These are phyloP conservation scores for Macrochelys suwanniensis DNA, from an alignment of 2,797 vertebrate genomes.

Conservation along the genomic window DNA sequence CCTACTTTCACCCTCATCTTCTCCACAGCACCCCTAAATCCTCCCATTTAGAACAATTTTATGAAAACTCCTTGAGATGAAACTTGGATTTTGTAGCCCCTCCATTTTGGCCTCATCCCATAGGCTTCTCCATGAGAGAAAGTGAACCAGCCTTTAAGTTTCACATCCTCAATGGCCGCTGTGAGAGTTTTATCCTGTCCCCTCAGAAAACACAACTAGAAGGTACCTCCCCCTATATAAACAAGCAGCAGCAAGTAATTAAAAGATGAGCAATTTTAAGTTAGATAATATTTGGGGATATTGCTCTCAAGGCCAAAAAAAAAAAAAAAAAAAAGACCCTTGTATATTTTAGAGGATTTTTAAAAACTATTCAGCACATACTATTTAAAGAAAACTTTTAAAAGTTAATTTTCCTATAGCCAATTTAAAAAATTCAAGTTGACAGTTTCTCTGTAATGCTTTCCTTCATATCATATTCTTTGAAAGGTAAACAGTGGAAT, in stretches of 20 bases:
- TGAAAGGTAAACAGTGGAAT: not conserved
- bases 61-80: not conserved
- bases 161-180: not conserved
- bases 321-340: no score
- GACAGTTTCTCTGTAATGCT: not conserved
- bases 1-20: rapidly evolving
- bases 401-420: not conserved
- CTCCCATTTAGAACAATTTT: not conserved
- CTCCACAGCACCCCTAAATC: not conserved
- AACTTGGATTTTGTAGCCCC: not conserved
- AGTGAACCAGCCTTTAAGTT: not conserved
- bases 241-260: not conserved
- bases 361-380: not conserved
- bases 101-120: not conserved
- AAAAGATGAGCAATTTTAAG: not conserved
- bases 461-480: not conserved
- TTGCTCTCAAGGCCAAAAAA: no score
- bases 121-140: not conserved
- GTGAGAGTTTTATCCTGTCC: not conserved
- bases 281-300: no score
- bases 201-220: not conserved
- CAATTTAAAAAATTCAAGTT: not conserved
- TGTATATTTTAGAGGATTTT: not conserved
- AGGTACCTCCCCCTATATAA: not conserved
- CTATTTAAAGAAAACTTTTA: not conserved